Base-by-base conservation (phyloP, 1,140 invertebrate species). In the Nixonia krombeini region DNA sequence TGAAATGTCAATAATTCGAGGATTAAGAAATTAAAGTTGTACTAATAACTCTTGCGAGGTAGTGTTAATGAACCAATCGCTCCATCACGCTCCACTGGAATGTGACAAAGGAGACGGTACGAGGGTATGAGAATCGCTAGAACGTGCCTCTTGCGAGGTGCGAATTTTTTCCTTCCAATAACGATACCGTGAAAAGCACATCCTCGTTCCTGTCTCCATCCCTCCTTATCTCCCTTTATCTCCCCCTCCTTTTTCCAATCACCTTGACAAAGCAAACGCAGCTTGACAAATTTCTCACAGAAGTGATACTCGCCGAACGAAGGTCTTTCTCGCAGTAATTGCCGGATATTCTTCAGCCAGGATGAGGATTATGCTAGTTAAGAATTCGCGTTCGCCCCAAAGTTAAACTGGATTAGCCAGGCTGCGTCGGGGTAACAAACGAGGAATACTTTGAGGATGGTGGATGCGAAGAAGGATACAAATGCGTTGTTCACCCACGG, bases 291-390 rank as follows among this genome's bases (percentile, higher is more conserved):
- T 53, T 61, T 61, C 56, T 61, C 46, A 7, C 35, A 50, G 52
- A 56, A 13, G 12, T 52, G 44, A 67, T 49, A 46, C 40, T 15
- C 51, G 47, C 49, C 53, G 35, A 17, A 35, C 31, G 9, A 58
- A 55, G 21, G 42, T 17, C 29, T 61, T 55, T 65, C 35, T 45
- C n/a, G 12, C 64, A 52, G 63, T 73, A 73, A 73, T 73, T 73
- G 71, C 67, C 45, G 31, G 51, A 63, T 58, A 59, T 73, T 65
- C 67, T 64, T 67, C 61, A 63, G 47, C 33, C 38, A 21, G n/a
- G 28, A 21, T n/a, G 21, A 38, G 64, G 72, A 69, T 74, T 74
- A 71, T 66, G 50, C 57, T 74, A 74, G 64, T 71, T 69, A 69
- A 62, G 64, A 56, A 53, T 66, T 59, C 55, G 50, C 40, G 25